Evolutionary conservation across 2,113 vertebrate species (phyloP).

Genomic region (Monopterus albus): DNA sequence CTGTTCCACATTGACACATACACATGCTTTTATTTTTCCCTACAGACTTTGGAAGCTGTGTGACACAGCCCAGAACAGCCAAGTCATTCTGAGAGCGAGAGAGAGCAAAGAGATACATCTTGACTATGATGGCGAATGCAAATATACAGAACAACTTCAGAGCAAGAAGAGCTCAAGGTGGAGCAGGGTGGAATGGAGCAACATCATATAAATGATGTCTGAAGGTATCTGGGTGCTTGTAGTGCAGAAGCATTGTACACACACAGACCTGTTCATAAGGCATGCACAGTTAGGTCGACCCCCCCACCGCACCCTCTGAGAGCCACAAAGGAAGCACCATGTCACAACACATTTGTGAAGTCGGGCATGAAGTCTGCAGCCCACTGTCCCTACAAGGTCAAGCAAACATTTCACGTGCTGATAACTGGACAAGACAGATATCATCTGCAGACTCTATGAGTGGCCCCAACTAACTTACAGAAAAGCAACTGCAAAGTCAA

Average conservation of each 20-base stretch:
- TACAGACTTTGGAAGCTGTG: neutral
- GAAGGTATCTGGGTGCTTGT: constrained; percentile 20
- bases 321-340: constrained; percentile 51
- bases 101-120: too few species aligned
- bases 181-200: too few species aligned
- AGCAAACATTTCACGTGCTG: constrained; percentile 26
- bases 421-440: neutral
- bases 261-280: constrained; percentile 47
- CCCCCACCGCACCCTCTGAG: constrained; percentile 47
- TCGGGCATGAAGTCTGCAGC: constrained; percentile 49
- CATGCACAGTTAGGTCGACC: constrained; percentile 21
- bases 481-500: neutral
- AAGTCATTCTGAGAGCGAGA: neutral
- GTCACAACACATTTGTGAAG: constrained; percentile 69
- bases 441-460: neutral
- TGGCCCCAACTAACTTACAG: neutral
- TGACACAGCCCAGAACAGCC: neutral
- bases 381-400: constrained; percentile 50
- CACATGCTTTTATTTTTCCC: neutral
- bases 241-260: neutral
- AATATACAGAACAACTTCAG: too few species aligned
- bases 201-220: constrained; percentile 21
- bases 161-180: neutral
- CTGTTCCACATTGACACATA: neutral
- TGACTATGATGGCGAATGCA: too few species aligned